A percentile compares a stretch with the other conserved stretches of the same genome.
These are phyloP conservation scores for Mustelus asterias DNA, from an alignment of 2,113 vertebrate genomes.

Conservation along the genomic window DNA sequence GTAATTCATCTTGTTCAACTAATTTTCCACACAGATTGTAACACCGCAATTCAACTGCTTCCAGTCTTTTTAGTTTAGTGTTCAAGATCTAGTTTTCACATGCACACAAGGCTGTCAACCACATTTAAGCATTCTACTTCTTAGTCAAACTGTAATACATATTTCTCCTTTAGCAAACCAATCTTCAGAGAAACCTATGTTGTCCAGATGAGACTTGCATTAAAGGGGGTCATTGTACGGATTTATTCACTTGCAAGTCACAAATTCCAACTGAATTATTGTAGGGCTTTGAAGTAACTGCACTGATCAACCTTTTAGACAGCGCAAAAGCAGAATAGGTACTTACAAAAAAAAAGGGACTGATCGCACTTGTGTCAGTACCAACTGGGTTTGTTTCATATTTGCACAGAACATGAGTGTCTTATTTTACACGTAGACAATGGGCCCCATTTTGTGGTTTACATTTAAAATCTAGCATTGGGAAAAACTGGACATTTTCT, in stretches of 20 bases:
- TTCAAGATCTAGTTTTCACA: slow-evolving; percentile 13
- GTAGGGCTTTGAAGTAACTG: background rate
- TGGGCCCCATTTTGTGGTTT: background rate
- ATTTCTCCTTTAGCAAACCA: background rate
- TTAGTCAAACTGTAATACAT: background rate
- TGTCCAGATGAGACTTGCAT: background rate
- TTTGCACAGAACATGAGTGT: background rate
- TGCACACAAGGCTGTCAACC: background rate
- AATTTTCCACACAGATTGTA: background rate
- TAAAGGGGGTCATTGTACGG: background rate
- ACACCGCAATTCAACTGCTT: background rate
- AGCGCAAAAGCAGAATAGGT: background rate
- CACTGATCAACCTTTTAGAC: background rate
- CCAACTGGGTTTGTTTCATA: background rate
- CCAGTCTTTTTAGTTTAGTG: background rate
- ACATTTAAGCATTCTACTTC: background rate
- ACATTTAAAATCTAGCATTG: background rate
- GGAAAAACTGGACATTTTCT: background rate
- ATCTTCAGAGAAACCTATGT: background rate
- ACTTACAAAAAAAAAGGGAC: background rate
- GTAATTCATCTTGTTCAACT: background rate
- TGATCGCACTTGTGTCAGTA: background rate
- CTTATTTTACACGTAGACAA: background rate
- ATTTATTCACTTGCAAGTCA: background rate
- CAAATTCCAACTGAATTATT: background rate